Evolutionary conservation across 2,113 vertebrate genomes (phyloP).

Genomic region (Phaethornis superciliosus): DNA sequence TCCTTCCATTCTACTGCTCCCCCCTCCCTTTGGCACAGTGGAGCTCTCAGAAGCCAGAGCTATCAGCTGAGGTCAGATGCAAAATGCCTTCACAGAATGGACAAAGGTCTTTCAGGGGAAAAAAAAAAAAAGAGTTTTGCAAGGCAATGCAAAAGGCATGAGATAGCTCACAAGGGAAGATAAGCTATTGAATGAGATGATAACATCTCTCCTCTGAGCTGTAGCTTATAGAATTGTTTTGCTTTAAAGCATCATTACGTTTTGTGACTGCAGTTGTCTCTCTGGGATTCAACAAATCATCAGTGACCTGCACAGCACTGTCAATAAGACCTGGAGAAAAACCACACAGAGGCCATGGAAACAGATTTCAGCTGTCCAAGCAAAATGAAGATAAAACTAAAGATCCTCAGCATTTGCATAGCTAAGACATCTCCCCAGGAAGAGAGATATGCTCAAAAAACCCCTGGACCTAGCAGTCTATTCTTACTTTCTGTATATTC

Average conservation of each 20-base stretch:
- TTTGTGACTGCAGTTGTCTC: background rate
- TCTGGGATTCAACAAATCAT: background rate
- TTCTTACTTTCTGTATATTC: background rate
- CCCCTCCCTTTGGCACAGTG: background rate
- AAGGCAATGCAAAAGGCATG: background rate
- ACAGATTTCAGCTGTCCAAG: background rate
- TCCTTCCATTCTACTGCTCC: background rate
- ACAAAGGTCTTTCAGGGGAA: background rate
- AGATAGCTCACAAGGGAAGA: background rate
- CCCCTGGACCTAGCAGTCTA: background rate
- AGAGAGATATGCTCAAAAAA: background rate
- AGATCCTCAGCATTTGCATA: background rate
- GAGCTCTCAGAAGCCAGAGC: background rate
- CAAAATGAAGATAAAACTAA: background rate
- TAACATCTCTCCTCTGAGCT: background rate
- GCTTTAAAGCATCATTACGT: background rate
- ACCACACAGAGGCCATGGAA: background rate
- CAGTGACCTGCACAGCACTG: background rate
- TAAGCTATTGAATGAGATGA: background rate
- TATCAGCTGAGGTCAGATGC: background rate
- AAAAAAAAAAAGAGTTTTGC: background rate
- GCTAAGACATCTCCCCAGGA: background rate
- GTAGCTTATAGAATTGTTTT: background rate
- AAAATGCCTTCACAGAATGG: background rate
- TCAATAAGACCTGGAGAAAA: background rate